Percentiles rank a stretch among this genome's conserved stretches.
Conservation (phyloP, 2,797 vertebrate genomes). For the Philypnodon macrostomus region DNA sequence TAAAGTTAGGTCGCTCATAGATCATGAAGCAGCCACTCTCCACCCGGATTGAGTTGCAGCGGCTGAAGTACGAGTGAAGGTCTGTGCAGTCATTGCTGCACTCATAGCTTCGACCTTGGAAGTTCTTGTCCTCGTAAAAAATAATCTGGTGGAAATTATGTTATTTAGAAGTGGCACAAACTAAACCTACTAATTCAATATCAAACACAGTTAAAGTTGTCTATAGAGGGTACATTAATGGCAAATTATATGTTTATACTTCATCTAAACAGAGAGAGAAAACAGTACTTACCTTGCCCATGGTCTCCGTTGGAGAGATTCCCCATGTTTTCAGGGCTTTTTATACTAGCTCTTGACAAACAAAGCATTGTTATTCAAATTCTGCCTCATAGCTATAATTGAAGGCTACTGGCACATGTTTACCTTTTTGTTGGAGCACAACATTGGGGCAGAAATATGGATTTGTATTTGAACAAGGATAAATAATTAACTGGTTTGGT, state of each 20-base stretch:
- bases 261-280: constrained; percentile 42
- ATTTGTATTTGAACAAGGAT: constrained; percentile 75
- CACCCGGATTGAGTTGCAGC: constrained; percentile 82
- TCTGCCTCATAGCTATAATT: constrained; percentile 63
- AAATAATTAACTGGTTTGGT: constrained; percentile 77
- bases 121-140: constrained; percentile 83
- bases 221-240: constrained; percentile 10
- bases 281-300: constrained; percentile 79
- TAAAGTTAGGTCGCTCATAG: constrained; percentile 80
- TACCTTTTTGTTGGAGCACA: constrained; percentile 75
- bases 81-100: constrained; percentile 81
- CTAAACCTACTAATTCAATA: neutral
- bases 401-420: constrained; percentile 76
- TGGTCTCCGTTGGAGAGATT: constrained; percentile 81
- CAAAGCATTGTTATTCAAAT: constrained; percentile 84
- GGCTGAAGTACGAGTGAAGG: constrained; percentile 79
- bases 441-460: constrained; percentile 79
- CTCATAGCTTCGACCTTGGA: constrained; percentile 82
- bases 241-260: constrained; percentile 9
- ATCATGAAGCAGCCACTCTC: constrained; percentile 83
- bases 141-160: constrained; percentile 65
- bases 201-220: constrained; percentile 9
- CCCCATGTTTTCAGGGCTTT: constrained; percentile 80
- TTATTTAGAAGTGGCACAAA: neutral
- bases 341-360: constrained; percentile 79